A percentile compares a stretch with the other conserved stretches of the same genome.
Conservation (phyloP, 1,140 invertebrate genomes). For the Zaprionus nigranus region DNA sequence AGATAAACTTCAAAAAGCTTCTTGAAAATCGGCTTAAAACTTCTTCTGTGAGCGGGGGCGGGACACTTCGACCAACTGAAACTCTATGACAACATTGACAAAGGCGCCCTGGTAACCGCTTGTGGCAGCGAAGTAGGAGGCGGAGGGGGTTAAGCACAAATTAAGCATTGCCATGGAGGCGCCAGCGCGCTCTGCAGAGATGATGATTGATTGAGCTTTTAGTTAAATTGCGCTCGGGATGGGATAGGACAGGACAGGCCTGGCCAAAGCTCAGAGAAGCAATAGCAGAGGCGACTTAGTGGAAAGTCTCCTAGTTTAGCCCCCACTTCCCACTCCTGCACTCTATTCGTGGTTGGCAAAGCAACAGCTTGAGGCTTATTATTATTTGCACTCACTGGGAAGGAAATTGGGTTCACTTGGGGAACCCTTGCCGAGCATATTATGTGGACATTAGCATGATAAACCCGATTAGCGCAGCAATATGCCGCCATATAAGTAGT, state of each 20-base stretch:
- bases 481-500: neutral
- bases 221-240: constrained; percentile 68
- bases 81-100: constrained; percentile 67
- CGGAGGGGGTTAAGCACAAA: constrained; percentile 44
- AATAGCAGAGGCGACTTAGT: constrained; percentile 47
- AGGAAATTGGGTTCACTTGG: neutral
- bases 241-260: constrained; percentile 40
- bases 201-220: constrained; percentile 79
- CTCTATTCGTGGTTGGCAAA: constrained; percentile 37
- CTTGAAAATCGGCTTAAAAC: constrained; percentile 72
- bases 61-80: constrained; percentile 29
- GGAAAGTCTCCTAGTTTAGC: constrained; percentile 30
- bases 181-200: constrained; percentile 32
- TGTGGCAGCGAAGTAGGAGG: neutral
- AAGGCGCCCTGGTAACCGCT: constrained; percentile 31
- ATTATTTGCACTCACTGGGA: neutral
- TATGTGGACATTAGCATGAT: neutral
- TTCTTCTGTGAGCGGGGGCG: constrained; percentile 29
- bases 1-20: constrained; percentile 72
- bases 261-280: constrained; percentile 35
- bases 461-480: neutral
- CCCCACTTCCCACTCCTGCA: neutral
- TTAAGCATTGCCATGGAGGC: constrained; percentile 65
- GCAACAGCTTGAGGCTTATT: constrained; percentile 57
- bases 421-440: neutral